phyloP scores from a whole-genome alignment of 1,140 invertebrate genomes.

The Microplitis demolitor region DNA sequence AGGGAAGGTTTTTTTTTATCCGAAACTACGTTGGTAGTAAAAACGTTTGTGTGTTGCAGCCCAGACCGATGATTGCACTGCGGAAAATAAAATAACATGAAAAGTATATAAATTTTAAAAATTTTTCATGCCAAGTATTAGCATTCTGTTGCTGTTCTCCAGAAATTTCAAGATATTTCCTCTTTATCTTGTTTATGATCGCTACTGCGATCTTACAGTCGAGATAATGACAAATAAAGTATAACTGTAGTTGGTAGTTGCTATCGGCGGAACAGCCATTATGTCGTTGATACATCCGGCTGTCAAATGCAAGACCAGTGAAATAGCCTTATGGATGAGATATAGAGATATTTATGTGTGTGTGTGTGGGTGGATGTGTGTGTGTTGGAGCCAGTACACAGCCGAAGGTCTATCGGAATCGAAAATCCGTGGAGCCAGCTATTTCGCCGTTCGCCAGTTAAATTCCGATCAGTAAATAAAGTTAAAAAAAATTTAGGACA shows the following conservation, averaged over 20 bases:
- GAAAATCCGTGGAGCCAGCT: neutral
- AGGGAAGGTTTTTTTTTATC: too few relatives aligned
- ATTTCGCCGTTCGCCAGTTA: neutral
- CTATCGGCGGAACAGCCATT: neutral
- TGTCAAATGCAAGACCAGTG: neutral
- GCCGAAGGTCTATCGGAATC: neutral
- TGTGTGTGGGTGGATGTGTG: neutral
- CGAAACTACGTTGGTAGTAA: too few relatives aligned
- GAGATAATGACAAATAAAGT: neutral
- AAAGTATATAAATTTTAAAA: too few relatives aligned
- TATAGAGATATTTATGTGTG: neutral
- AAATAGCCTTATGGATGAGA: neutral
- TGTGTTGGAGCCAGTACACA: neutral
- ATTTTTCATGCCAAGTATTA: too few relatives aligned
- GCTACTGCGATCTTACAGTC: too few relatives aligned
- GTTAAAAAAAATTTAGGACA: neutral
- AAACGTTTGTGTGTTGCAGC: too few relatives aligned
- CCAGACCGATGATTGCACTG: too few relatives aligned
- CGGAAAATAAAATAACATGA: too few relatives aligned
- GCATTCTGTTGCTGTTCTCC: too few relatives aligned
- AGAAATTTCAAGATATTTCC: neutral
- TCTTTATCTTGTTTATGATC: too few relatives aligned
- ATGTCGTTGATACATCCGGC: neutral
- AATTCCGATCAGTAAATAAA: neutral
- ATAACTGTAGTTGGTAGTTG: neutral